These are phyloP conservation scores for Leptoclinus maculatus DNA, from an alignment of 2,797 vertebrate genomes.

Conservation along the genomic window DNA sequence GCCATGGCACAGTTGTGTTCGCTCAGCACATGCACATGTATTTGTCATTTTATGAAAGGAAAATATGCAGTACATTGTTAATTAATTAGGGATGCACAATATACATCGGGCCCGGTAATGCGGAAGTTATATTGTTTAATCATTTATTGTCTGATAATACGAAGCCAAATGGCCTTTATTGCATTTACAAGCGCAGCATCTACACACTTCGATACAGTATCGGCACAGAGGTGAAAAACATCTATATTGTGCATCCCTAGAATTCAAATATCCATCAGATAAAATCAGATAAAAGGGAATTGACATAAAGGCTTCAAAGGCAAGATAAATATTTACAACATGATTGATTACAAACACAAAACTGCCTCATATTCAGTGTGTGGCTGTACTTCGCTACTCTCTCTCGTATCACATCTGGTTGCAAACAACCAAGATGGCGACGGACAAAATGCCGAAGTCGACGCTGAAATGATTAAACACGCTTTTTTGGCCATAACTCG, in stretches of 20 bases:
- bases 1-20: not conserved
- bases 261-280: not conserved
- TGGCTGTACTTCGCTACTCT: too few relatives aligned
- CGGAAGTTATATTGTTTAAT: not conserved
- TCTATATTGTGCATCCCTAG: not conserved
- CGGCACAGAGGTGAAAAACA: not conserved
- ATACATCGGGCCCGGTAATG: not conserved
- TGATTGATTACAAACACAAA: conserved; percentile 4
- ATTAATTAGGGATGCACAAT: not conserved
- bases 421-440: too few relatives aligned
- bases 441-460: too few relatives aligned
- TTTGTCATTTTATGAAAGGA: not conserved
- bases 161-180: not conserved
- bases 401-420: too few relatives aligned
- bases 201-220: not conserved
- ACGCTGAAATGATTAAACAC: too few relatives aligned
- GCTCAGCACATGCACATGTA: not conserved
- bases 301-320: not conserved
- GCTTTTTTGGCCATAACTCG: too few relatives aligned
- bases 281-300: not conserved
- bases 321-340: not conserved
- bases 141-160: not conserved
- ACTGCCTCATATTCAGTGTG: not conserved
- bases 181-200: not conserved
- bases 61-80: not conserved